Evolutionary conservation across 1,140 invertebrate genomes (phyloP), one percentile per base, ranked within the genome.

Genomic region (Helicoverpa zea): DNA sequence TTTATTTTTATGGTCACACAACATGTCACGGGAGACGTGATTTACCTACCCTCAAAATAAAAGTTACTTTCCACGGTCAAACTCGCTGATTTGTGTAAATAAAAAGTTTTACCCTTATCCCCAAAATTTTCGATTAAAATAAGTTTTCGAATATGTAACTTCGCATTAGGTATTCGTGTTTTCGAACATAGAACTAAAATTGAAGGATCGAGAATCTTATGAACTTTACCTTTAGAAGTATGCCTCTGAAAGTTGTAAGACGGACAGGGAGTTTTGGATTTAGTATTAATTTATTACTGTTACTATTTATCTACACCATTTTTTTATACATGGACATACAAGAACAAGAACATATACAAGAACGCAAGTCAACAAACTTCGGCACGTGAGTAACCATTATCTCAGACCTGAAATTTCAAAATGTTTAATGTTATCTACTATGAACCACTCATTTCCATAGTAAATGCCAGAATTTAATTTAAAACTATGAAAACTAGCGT

Each of bases 91-190:
- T 73, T 73, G 52, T 43, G 43, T 73, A 58, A 73, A 70, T 29
- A 23, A 12, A 52, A 73, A 73, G 54, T 56, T 56, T 9, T 11
- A 43, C 70, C 70, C 14, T 73, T 73, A 43, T 56, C n/a, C n/a
- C 70, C 9, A 73, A 58, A 73, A 58, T 58, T 30, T n/a, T 56
- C 5, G 10, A 58, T 35, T 43, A 73, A 54, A 73, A 73, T 30
- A 73, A 73, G 70, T 73, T 58, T 73, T 23, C n/a, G 52, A 58
- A 58, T 73, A n/a, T 58, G 18, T 56, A 73, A 73, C 68, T 73
- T 73, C 14, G 68, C 35, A 56, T 56, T 70, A 52, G 5, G 51
- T 72, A 54, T 23, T 14, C 29, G 11, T 56, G 29, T 73, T 73
- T 73, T 73, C 30, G 14, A 43, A 73, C 58, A 58, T 58, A 73